These are phyloP conservation scores for Leptopilina syphax DNA, from an alignment of 2,888 invertebrate species.

Conservation along the genomic window DNA sequence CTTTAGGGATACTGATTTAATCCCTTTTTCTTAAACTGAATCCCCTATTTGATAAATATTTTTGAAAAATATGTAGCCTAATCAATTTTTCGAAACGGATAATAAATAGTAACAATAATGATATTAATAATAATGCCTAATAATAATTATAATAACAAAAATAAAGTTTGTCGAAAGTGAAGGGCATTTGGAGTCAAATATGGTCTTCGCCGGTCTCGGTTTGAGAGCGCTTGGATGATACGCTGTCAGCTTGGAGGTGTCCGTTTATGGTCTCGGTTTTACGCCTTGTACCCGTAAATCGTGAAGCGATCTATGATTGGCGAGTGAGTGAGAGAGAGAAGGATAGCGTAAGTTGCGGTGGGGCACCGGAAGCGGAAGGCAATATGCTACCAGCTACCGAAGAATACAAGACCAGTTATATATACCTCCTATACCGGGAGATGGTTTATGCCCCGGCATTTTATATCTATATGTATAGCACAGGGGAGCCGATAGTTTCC, in stretches of 20 bases:
- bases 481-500: slow-evolving; percentile 50
- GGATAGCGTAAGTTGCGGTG: background rate
- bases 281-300: slow-evolving; percentile 32
- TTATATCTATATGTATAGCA: slow-evolving; percentile 51
- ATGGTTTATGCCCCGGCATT: slow-evolving; percentile 60
- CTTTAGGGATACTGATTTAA: too few species aligned
- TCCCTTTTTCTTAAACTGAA: too few species aligned
- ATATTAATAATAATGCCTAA: too few species aligned
- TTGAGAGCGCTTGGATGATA: slow-evolving; percentile 23
- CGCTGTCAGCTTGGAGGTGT: slow-evolving; percentile 23
- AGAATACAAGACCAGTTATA: slow-evolving; percentile 53
- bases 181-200: slow-evolving; percentile 1
- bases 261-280: slow-evolving; percentile 22
- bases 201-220: slow-evolving; percentile 1
- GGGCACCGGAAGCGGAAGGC: slow-evolving; percentile 59
- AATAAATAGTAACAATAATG: too few species aligned
- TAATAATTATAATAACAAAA: background rate
- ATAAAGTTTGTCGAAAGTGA: slow-evolving; percentile 41
- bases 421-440: slow-evolving; percentile 41
- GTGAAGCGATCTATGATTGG: slow-evolving; percentile 42
- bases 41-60: too few species aligned
- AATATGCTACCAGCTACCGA: slow-evolving; percentile 34
- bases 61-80: too few species aligned
- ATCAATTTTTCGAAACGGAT: too few species aligned
- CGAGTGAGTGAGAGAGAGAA: slow-evolving; percentile 35